These are phyloP conservation scores for Oreonectes daqikongensis DNA, from an alignment of 2,797 vertebrate genomes.

Conservation along the genomic window DNA sequence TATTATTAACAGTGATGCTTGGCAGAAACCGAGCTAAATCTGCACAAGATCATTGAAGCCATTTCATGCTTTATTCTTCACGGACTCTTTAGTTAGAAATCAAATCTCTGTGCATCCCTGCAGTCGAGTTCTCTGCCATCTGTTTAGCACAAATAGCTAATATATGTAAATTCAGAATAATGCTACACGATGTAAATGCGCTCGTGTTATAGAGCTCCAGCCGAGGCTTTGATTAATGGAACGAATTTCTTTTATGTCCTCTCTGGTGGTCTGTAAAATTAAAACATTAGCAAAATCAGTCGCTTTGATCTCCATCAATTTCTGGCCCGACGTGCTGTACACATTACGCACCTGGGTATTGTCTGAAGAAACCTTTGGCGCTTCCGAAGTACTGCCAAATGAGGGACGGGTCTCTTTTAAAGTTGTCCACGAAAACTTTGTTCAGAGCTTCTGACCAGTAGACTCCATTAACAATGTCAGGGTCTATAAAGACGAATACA, in stretches of 20 bases:
- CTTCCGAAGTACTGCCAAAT: constrained; percentile 99
- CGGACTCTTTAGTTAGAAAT: constrained; percentile 16
- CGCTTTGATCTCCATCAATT: constrained; percentile 63
- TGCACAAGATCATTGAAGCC: background rate
- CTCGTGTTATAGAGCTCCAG: constrained; percentile 18
- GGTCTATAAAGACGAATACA: constrained; percentile 74
- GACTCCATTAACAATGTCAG: constrained; percentile 94
- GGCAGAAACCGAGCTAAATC: background rate
- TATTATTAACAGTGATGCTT: background rate
- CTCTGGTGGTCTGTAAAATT: constrained; percentile 81
- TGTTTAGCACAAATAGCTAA: constrained; percentile 36
- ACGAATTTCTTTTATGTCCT: constrained; percentile 68
- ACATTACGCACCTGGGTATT: constrained; percentile 87
- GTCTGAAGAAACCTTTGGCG: constrained; percentile 96
- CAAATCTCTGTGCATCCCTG: background rate
- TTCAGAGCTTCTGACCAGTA: constrained; percentile 98
- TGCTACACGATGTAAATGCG: constrained; percentile 22
- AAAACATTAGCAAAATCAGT: constrained; percentile 77
- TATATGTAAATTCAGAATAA: constrained; percentile 29
- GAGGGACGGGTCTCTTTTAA: constrained; percentile 91
- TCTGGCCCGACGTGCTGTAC: background rate
- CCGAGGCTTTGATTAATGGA: constrained; percentile 75
- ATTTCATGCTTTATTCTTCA: background rate
- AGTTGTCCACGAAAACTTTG: constrained; percentile 98
- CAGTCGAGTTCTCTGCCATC: constrained; percentile 5